Evolutionary conservation across 2,797 vertebrate species (phyloP).

Genomic region (Smutsia gigantea): DNA sequence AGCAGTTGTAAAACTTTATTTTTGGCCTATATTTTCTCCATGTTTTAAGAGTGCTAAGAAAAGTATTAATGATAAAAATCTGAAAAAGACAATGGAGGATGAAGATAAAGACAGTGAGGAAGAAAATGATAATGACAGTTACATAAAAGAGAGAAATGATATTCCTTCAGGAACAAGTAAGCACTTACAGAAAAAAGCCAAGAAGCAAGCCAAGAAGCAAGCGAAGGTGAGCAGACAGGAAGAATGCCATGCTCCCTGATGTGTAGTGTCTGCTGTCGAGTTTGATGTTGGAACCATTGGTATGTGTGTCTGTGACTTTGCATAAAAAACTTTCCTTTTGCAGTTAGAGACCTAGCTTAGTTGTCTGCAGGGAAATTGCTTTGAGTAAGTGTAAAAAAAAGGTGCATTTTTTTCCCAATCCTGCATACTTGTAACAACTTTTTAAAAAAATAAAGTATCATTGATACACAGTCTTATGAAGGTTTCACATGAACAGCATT

Average conservation of each 20-base stretch:
- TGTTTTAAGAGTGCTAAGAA: slow-evolving; percentile 86
- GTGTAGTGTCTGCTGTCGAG: not conserved
- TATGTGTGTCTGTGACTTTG: not conserved
- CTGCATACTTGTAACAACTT: too few relatives aligned
- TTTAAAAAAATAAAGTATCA: too few relatives aligned
- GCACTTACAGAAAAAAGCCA: slow-evolving; percentile 97
- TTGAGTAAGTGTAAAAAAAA: not conserved
- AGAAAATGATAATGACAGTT: slow-evolving; percentile 84
- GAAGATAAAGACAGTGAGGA: slow-evolving; percentile 88
- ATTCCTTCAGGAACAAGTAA: slow-evolving; percentile 89
- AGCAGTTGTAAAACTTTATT: slow-evolving; percentile 40
- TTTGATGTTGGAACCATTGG: not conserved
- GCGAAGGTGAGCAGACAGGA: slow-evolving; percentile 91
- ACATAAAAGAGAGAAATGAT: slow-evolving; percentile 88
- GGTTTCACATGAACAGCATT: too few relatives aligned
- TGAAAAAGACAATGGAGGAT: slow-evolving; percentile 86
- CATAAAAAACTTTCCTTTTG: not conserved
- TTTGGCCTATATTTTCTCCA: slow-evolving; percentile 38
- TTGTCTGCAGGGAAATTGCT: not conserved
- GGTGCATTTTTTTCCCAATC: too few relatives aligned
- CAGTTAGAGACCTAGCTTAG: not conserved
- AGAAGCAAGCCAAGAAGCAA: slow-evolving; percentile 97
- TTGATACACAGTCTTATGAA: too few relatives aligned
- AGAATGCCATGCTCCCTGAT: not conserved
- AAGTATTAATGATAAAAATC: slow-evolving; percentile 83